These are phyloP conservation scores for Aspidoscelis tigris DNA, from an alignment of 2,113 vertebrate genomes.

Conservation along the genomic window DNA sequence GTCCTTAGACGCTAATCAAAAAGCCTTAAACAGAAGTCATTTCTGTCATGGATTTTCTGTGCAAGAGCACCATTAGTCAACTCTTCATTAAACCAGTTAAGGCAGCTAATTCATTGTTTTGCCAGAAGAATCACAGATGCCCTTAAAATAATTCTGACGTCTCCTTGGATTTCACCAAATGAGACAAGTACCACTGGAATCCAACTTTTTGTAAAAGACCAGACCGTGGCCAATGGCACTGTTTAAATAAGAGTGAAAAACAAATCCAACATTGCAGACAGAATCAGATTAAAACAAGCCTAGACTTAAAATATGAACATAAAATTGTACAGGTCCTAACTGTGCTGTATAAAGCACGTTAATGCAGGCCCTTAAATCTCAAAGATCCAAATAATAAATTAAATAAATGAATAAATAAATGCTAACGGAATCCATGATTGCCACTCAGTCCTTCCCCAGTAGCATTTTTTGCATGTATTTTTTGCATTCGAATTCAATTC, in stretches of 20 bases:
- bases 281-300: neutral
- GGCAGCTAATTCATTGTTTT: constrained; percentile 12
- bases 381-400: no score
- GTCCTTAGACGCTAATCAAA: neutral
- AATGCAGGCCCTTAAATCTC: no score
- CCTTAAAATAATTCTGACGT: neutral
- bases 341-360: no score
- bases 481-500: no score
- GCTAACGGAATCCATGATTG: no score
- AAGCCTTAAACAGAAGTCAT: constrained; percentile 10
- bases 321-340: no score
- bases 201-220: neutral
- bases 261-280: neutral
- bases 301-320: no score
- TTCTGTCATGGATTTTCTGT: constrained; percentile 6
- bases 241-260: neutral
- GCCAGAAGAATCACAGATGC: rapidly evolving
- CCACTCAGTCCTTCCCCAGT: no score
- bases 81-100: neutral
- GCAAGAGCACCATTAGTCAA: constrained; percentile 3
- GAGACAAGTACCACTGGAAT: neutral
- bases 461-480: no score
- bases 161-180: constrained; percentile 2
- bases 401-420: no score
- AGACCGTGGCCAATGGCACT: neutral